Percentiles rank a stretch among this genome's conserved stretches.
These are phyloP conservation scores for Neelides sp. DNA, from an alignment of 1,140 invertebrate genomes.

Conservation along the genomic window DNA sequence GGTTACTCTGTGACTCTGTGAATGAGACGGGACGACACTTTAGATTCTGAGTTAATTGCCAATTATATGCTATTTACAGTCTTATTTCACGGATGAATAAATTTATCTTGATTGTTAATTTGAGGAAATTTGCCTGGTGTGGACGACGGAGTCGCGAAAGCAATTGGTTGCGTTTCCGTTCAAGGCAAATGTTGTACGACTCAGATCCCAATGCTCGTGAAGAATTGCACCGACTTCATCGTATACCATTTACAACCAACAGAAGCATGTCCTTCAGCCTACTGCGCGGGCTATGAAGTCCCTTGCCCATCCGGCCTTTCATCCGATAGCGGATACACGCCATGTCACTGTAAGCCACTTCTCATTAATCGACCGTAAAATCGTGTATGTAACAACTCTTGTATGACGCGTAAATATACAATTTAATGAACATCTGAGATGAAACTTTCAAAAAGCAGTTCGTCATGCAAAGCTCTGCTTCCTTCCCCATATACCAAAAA, in stretches of 20 bases:
- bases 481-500: too few relatives aligned
- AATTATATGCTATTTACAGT: neutral
- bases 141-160: constrained; percentile 31
- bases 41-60: too few relatives aligned
- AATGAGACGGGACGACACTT: too few relatives aligned
- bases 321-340: constrained; percentile 30
- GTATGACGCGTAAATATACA: too few relatives aligned
- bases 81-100: too few relatives aligned
- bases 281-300: constrained; percentile 33
- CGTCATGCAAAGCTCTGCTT: too few relatives aligned
- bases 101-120: constrained; percentile 9
- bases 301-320: constrained; percentile 30
- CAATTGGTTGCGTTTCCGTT: constrained; percentile 29
- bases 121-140: constrained; percentile 30
- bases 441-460: too few relatives aligned
- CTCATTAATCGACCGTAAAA: too few relatives aligned
- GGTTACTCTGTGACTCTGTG: too few relatives aligned
- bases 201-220: constrained; percentile 29
- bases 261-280: constrained; percentile 32
- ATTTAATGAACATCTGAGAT: too few relatives aligned
- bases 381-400: too few relatives aligned
- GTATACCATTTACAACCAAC: constrained; percentile 33
- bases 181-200: constrained; percentile 31
- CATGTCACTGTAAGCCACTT: constrained; percentile 31
- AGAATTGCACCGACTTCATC: constrained; percentile 31